Conservation (phyloP, 1,140 invertebrate genomes). For the Harpegnathos saltator region DNA sequence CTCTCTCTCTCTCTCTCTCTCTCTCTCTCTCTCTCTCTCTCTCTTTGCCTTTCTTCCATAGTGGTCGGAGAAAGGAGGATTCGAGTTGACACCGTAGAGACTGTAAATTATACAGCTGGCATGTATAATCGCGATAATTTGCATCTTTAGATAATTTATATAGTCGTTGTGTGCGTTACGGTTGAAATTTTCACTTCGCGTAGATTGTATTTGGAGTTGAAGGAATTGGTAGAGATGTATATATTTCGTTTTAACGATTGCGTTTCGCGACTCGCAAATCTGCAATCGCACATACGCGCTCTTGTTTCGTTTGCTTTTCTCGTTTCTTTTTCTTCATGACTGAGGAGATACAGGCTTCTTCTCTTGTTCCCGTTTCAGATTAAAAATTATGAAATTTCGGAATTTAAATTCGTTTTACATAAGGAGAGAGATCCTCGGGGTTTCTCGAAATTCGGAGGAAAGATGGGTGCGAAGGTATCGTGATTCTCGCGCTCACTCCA, state of each 20-base stretch:
- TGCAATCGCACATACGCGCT: conserved; percentile 35
- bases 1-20: too few relatives aligned
- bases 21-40: too few relatives aligned
- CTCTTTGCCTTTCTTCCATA: too few relatives aligned
- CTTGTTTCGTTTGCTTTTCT: conserved; percentile 40
- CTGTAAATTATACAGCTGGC: too few relatives aligned
- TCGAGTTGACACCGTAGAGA: too few relatives aligned
- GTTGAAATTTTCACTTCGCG: conserved; percentile 6
- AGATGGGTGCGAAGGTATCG: too few relatives aligned
- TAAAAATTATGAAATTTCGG: conserved; percentile 58
- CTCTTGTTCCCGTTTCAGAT: conserved; percentile 64
- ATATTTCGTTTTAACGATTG: conserved; percentile 47
- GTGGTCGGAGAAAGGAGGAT: too few relatives aligned
- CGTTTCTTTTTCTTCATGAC: too few relatives aligned
- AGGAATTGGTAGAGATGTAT: conserved; percentile 60
- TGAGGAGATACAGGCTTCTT: too few relatives aligned
- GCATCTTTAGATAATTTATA: background rate
- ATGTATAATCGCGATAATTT: background rate
- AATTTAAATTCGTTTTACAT: conserved; percentile 2
- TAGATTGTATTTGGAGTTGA: conserved; percentile 50
- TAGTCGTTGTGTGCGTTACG: background rate
- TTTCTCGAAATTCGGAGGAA: too few relatives aligned
- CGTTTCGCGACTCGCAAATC: conserved; percentile 16
- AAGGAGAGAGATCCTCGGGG: too few relatives aligned
- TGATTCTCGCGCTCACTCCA: too few relatives aligned